phyloP scores from a whole-genome alignment of 1,140 invertebrate species.

The Periplaneta americana region DNA sequence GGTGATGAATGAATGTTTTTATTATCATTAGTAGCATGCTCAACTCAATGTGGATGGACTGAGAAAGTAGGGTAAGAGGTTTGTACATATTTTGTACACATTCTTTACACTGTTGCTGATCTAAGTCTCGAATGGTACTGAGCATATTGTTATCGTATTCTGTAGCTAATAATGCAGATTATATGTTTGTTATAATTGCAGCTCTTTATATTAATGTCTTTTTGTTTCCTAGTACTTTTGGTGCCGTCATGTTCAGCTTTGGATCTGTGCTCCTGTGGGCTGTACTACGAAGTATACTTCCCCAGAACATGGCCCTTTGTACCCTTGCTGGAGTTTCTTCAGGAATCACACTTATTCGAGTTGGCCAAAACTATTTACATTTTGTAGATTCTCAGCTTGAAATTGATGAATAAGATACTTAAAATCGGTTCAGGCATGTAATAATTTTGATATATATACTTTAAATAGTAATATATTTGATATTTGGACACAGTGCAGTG shows the following conservation, averaged over 20 bases:
- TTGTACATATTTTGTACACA: too few relatives aligned
- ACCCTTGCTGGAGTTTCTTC: not conserved
- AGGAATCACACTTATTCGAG: not conserved
- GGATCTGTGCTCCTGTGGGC: conserved; percentile 69
- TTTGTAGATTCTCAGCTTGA: not conserved
- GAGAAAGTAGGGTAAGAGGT: too few relatives aligned
- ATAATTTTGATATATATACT: not conserved
- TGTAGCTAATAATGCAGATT: too few relatives aligned
- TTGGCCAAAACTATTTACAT: not conserved
- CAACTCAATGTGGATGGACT: too few relatives aligned
- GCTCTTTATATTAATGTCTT: conserved; percentile 7
- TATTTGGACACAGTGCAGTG: not conserved
- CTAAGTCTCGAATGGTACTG: too few relatives aligned
- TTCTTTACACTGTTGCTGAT: too few relatives aligned
- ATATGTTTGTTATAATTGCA: too few relatives aligned
- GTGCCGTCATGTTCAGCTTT: conserved; percentile 59
- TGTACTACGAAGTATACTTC: conserved; percentile 56
- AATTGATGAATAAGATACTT: not conserved
- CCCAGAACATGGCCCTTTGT: conserved; percentile 41
- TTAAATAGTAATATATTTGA: not conserved
- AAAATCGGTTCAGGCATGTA: not conserved
- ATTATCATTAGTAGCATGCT: too few relatives aligned
- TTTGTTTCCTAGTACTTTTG: conserved; percentile 47
- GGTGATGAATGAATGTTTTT: too few relatives aligned
- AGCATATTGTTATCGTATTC: too few relatives aligned